Evolutionary conservation across 2,888 invertebrate genomes (phyloP), one percentile per base, ranked within the genome.

Genomic region (Nemapogon koenigi): DNA sequence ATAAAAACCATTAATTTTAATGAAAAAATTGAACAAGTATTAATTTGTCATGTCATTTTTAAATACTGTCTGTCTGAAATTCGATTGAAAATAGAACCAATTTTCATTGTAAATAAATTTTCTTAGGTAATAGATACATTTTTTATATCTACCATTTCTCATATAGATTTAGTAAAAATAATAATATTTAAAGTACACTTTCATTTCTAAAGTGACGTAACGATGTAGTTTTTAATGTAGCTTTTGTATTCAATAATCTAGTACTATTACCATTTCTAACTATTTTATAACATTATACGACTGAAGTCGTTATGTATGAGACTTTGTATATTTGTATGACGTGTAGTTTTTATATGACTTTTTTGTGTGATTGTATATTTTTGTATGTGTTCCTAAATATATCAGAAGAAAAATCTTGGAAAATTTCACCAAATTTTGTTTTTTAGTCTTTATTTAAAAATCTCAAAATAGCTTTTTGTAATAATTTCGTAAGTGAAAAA

Each of bases 351-450:
- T 50, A 25, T 46, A 7, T 31, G 19, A 25, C n/a, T 25, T 26
- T 26, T 27, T 16, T 46, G 57, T 51, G 51, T 58, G 51, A 41
- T n/a, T n/a, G n/a, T n/a, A n/a, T n/a, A n/a, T n/a, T n/a, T n/a
- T n/a, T 59, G 55, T 62, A 57, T 64, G 64, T 64, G 76, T 78
- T 78, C 75, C 76, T 76, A 75, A 68, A 64, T 54, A 44, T 57
- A 55, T 51, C 52, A 61, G 67, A 60, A 62, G 14, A 27, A 37
- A 28, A 10, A 18, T 31, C 59, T 59, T 59, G 53, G 22, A 7
- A 22, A 59, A 60, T 64, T 60, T 71, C 61, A 76, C 76, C 75
- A 78, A 76, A 75, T 68, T 33, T 69, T 62, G 38, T 33, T 56
- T 60, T 62, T 64, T 59, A 57, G 46, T 30, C 46, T 47, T 58